These are phyloP conservation scores for Trichonephila clavata DNA, from an alignment of 1,140 invertebrate species.

Conservation along the genomic window DNA sequence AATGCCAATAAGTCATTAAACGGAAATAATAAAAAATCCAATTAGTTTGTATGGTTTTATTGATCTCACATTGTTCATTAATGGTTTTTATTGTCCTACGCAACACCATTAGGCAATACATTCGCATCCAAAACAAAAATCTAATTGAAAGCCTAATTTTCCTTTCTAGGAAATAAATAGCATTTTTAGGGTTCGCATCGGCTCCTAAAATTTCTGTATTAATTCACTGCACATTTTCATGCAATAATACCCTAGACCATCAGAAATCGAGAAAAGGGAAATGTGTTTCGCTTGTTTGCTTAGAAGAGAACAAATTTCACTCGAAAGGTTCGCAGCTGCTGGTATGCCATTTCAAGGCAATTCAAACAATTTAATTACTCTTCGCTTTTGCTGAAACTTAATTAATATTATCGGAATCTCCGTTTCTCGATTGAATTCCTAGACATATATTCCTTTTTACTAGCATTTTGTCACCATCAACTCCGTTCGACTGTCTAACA, in stretches of 20 bases:
- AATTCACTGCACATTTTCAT: not conserved
- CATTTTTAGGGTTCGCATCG: not conserved
- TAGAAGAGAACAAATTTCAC: constrained; percentile 44
- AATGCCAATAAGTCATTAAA: not conserved
- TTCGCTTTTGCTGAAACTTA: constrained; percentile 60
- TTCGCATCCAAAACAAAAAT: not conserved
- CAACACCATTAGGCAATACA: not conserved
- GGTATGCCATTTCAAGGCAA: constrained; percentile 37
- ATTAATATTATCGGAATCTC: constrained; percentile 69
- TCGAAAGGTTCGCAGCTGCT: not conserved
- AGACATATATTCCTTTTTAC: constrained; percentile 51
- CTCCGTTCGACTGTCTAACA: not conserved
- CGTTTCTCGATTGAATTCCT: constrained; percentile 49
- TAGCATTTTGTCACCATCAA: constrained; percentile 1
- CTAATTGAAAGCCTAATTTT: not conserved
- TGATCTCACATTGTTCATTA: not conserved
- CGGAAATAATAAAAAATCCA: not conserved
- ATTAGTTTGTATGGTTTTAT: not conserved
- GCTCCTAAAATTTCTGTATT: not conserved
- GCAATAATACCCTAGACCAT: not conserved
- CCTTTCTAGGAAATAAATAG: not conserved
- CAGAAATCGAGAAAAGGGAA: constrained; percentile 10
- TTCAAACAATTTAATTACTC: constrained; percentile 68
- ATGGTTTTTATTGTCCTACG: not conserved
- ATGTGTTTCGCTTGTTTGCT: not conserved